Evolutionary conservation across 2,888 invertebrate genomes (phyloP), one percentile per base, ranked within the genome.

Genomic region (Melanotus villosus): DNA sequence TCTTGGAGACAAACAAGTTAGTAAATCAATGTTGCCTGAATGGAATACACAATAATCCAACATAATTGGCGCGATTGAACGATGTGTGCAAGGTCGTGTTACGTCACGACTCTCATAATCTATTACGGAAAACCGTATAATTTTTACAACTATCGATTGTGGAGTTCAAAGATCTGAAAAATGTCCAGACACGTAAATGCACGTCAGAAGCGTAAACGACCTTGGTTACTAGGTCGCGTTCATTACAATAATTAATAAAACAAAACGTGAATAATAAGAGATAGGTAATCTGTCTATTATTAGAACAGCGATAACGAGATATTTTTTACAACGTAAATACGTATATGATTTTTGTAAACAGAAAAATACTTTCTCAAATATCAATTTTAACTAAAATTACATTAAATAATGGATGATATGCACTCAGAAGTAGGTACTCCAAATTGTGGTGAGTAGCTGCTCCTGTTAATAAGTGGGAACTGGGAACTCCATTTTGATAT

Each of bases 101-200:
- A 62, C 67, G 67, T 67, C 54, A 67, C 56, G 23, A 38, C 19
- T 32, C 56, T 54, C 67, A 67, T 67, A 60, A 67, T 62, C 67
- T 64, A 59, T 68, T 68, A 68, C 64, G 58, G 59, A 68, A 63
- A 68, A 68, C 59, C 54, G 64, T 68, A 63, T 68, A 63, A 68
- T 57, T 56, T 64, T 64, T 64, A 58, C 68, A 63, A 58, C 64
- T 68, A 68, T 68, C 68, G 63, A 68, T 68, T 65, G 50, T 34
- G 45, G 50, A 63, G 68, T 64, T 68, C 68, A 68, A 68, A 68
- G 68, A 64, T 68, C 68, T 67, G 30, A 34, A 66, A 50, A 67
- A 67, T 56, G 56, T 60, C 62, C 43, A 59, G 60, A 60, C 60
- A 60, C 60, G 60, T 60, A 67, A 58, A 62, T 43, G 60, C 50